Conservation (phyloP, 2,888 invertebrate species). For the Galerucella calmariensis region DNA sequence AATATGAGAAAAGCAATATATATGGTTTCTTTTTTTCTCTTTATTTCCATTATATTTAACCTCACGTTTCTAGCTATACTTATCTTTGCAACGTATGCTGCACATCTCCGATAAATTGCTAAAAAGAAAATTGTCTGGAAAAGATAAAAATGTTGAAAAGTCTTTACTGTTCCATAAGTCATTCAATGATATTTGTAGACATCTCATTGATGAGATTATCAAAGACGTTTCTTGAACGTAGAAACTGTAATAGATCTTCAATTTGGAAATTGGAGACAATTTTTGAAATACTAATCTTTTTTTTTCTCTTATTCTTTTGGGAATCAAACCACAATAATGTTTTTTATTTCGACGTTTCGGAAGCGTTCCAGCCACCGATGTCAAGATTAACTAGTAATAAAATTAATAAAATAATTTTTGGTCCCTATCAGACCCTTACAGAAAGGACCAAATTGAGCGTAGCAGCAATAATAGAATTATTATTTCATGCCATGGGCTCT, state of each 20-base stretch:
- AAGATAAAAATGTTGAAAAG: background rate
- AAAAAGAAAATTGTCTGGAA: slow-evolving; percentile 20
- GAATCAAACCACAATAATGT: too few relatives aligned
- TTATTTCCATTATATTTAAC: slow-evolving; percentile 36
- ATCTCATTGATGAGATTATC: background rate
- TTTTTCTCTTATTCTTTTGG: too few relatives aligned
- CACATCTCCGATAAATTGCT: slow-evolving; percentile 27
- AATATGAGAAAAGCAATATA: slow-evolving; percentile 1
- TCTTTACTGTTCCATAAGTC: background rate
- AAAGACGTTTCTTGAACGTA: background rate
- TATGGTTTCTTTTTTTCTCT: slow-evolving; percentile 9
- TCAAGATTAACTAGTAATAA: too few relatives aligned
- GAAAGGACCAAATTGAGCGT: too few relatives aligned
- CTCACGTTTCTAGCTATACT: slow-evolving; percentile 35
- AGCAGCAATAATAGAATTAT: too few relatives aligned
- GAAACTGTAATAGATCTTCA: background rate
- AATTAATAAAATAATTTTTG: too few relatives aligned
- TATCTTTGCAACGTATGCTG: slow-evolving; percentile 37
- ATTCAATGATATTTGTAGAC: background rate
- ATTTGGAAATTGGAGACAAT: background rate
- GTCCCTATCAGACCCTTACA: too few relatives aligned
- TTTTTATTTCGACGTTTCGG: too few relatives aligned
- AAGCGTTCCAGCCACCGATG: too few relatives aligned
- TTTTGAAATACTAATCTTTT: too few relatives aligned
- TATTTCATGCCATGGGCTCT: too few relatives aligned